A percentile compares a stretch with the other conserved stretches of the same genome.
Conservation (phyloP, 2,888 invertebrate genomes). For the Epiblema foenella region DNA sequence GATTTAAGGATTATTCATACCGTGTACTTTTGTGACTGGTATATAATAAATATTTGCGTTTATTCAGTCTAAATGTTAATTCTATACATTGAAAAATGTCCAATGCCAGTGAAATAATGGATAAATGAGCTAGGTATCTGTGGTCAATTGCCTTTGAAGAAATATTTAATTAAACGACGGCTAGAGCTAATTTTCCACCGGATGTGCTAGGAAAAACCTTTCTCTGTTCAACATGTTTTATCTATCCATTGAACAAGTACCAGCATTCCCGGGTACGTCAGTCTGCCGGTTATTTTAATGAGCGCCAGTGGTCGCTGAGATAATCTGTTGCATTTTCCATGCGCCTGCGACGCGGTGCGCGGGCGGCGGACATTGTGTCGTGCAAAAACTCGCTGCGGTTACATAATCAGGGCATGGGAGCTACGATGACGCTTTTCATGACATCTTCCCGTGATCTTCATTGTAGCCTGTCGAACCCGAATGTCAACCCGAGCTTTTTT, state of each 20-base stretch:
- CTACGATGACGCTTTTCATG: conserved; percentile 39
- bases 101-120: no score
- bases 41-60: no score
- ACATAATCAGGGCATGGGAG: conserved; percentile 64
- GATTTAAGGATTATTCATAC: no score
- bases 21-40: no score
- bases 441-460: neutral
- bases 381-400: conserved; percentile 61
- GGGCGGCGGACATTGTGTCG: conserved; percentile 48
- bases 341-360: conserved; percentile 46
- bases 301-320: conserved; percentile 49
- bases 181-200: conserved; percentile 19
- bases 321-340: conserved; percentile 67
- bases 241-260: conserved; percentile 31
- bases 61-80: no score
- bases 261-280: conserved; percentile 31
- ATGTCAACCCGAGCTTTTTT: neutral
- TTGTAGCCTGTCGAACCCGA: neutral
- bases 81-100: no score
- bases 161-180: neutral
- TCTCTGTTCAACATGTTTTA: conserved; percentile 33
- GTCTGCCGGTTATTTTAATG: conserved; percentile 42
- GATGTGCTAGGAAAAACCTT: conserved; percentile 29
- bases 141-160: neutral
- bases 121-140: neutral